Base-by-base conservation (phyloP, 2,888 invertebrate species). In the Suillia variegata region DNA sequence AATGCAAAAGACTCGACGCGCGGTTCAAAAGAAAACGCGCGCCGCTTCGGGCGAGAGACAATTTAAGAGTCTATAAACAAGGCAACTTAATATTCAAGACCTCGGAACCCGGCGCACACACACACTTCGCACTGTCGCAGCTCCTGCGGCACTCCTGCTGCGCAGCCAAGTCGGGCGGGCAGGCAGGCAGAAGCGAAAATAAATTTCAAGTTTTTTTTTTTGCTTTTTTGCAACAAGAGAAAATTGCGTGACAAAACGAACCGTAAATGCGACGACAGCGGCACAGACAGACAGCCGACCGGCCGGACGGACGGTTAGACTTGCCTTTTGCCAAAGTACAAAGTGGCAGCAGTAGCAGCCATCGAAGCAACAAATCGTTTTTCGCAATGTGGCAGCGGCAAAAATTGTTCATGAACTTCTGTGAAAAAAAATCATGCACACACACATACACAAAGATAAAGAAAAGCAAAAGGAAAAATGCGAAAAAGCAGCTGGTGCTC, bases 221-320 rank as follows among this genome's bases (percentile, higher is more conserved):
- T n/a, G n/a, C n/a, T n/a, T n/a, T 73, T 75, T 72, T 67, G 62
- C 64, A 68, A 70, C 62, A 69, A n/a, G n/a, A n/a, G n/a, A n/a
- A 75, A 75, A 75, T 76, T 75, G 75, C 73, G 73, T 74, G 74
- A 70, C 70, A 70, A 68, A 64, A 66, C 61, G 61, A 63, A 65
- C 67, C 49, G 63, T 62, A 67, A 64, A 66, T 61, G 66, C 65
- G 62, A 58, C 58, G 67, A 67, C 64, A 63, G 54, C 53, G 48
- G 58, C 38, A 31, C 33, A 51, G 51, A n/a, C 33, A 33, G 51
- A 18, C 31, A 51, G 51, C 15, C 26, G 26, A 18, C 4, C n/a
- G n/a, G 13, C 18, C 21, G 21, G 38, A 38, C 38, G n/a, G n/a
- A n/a, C n/a, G n/a, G n/a, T n/a, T n/a, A n/a, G n/a, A n/a, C n/a